Evolutionary conservation across 1,140 invertebrate species (phyloP).

Genomic region (Hermetia illucens): DNA sequence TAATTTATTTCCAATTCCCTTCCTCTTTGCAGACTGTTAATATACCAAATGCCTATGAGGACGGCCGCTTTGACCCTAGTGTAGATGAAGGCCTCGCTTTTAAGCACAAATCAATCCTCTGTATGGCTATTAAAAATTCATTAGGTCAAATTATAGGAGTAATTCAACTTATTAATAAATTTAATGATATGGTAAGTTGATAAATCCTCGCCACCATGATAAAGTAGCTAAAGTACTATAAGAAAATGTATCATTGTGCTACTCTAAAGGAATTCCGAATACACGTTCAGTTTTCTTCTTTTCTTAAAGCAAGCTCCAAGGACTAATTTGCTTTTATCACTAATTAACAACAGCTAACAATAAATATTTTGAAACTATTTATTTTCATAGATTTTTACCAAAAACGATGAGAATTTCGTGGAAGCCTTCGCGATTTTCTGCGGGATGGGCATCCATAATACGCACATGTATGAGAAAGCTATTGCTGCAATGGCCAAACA

Average conservation of each 20-base stretch:
- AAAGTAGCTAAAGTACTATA: too few species aligned
- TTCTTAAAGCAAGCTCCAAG: background rate
- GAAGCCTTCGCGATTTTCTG: slow-evolving; percentile 96
- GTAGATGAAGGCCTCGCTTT: slow-evolving; percentile 67
- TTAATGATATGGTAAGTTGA: slow-evolving; percentile 54
- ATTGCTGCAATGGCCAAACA: slow-evolving; percentile 90
- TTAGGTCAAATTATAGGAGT: slow-evolving; percentile 82
- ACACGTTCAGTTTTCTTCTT: too few species aligned
- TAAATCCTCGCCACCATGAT: too few species aligned
- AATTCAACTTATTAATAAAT: slow-evolving; percentile 84
- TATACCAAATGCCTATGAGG: slow-evolving; percentile 80
- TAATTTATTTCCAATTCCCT: background rate
- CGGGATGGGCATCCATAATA: slow-evolving; percentile 95
- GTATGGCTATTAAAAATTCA: slow-evolving; percentile 88
- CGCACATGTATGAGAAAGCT: slow-evolving; percentile 91
- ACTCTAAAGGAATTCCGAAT: too few species aligned
- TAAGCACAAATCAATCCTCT: slow-evolving; percentile 71
- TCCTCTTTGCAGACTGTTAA: slow-evolving; percentile 56
- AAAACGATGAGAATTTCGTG: slow-evolving; percentile 87
- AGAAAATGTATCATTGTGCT: background rate
- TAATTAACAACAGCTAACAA: background rate
- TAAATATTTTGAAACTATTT: slow-evolving; percentile 1
- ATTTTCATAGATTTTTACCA: slow-evolving; percentile 46
- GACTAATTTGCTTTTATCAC: background rate
- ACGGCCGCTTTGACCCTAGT: slow-evolving; percentile 77